These are phyloP conservation scores for Ladona fulva DNA, from an alignment of 1,140 invertebrate species.

Conservation along the genomic window DNA sequence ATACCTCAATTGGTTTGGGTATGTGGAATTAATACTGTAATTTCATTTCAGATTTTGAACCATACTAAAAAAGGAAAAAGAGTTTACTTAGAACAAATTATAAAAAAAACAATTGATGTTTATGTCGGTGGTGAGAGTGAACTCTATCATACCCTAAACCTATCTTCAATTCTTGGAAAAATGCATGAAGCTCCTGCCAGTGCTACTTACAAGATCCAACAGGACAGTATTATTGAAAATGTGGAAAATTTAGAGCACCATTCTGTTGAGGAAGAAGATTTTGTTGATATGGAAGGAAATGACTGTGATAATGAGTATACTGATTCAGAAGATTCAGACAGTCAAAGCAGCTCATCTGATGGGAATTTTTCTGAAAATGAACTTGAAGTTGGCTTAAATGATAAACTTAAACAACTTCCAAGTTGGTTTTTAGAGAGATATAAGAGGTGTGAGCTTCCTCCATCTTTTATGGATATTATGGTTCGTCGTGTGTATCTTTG, in stretches of 20 bases:
- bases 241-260: not conserved
- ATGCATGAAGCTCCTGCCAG: too few relatives aligned
- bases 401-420: not conserved
- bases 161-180: not conserved
- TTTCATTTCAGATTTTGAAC: not conserved
- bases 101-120: not conserved
- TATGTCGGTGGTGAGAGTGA: not conserved
- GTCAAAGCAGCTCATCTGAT: not conserved
- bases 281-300: not conserved
- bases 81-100: not conserved
- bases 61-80: not conserved
- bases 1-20: too few relatives aligned
- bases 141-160: not conserved
- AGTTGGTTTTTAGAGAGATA: not conserved
- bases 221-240: not conserved
- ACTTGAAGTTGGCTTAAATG: not conserved
- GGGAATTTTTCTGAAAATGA: not conserved
- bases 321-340: not conserved
- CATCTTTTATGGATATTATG: not conserved
- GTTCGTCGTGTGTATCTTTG: not conserved
- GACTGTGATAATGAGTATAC: not conserved
- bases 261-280: not conserved
- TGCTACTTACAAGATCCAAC: too few relatives aligned
- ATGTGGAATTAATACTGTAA: not conserved
- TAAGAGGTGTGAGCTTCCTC: not conserved